Conservation (phyloP, 2,113 vertebrate species). For the Zosterops borbonicus region DNA sequence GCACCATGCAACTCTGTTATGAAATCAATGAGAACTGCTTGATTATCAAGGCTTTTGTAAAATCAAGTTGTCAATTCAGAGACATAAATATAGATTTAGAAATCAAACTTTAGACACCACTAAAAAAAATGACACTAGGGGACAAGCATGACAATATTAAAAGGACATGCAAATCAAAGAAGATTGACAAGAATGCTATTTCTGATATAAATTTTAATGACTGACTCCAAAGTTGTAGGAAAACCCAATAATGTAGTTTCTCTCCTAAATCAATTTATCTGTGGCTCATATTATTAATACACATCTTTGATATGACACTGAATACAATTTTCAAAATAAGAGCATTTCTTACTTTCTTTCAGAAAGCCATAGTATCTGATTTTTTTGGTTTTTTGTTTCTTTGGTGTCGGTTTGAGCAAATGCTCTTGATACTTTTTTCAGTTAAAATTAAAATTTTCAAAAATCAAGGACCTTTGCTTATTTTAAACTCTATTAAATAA, state of each 20-base stretch:
- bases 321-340: background rate
- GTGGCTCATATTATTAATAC: background rate
- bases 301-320: background rate
- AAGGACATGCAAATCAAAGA: background rate
- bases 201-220: background rate
- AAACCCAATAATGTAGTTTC: background rate
- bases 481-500: constrained; percentile 61
- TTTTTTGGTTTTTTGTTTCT: background rate
- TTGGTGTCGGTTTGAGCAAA: background rate
- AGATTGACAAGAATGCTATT: background rate
- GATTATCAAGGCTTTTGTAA: background rate
- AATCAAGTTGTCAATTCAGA: background rate
- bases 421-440: background rate
- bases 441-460: constrained; percentile 28
- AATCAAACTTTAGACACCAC: background rate
- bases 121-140: background rate
- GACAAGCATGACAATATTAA: background rate
- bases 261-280: background rate
- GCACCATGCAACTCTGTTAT: background rate
- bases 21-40: background rate
- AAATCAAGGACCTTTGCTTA: constrained; percentile 6
- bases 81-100: constrained; percentile 2
- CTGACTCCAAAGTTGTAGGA: background rate
- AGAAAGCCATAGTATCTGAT: background rate
- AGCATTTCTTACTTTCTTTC: background rate